Evolutionary conservation across 2,888 invertebrate species (phyloP).

Genomic region (Agonopterix alstromeriana): DNA sequence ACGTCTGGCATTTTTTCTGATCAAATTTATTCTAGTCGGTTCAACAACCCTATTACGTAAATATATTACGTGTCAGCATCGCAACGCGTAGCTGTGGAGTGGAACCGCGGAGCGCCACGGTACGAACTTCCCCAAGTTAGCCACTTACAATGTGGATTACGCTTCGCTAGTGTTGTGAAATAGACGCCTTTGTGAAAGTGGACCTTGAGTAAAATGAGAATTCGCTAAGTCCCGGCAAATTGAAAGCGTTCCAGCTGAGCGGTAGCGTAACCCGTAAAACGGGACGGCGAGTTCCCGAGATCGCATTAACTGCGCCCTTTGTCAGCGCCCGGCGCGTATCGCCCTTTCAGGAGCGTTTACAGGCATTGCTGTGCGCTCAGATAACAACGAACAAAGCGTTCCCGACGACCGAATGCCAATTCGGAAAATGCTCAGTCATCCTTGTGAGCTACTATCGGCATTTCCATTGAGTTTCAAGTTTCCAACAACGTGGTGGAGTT

Average conservation of each 20-base stretch:
- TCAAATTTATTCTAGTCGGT: constrained; percentile 9
- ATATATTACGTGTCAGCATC: constrained; percentile 10
- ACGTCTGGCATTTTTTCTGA: constrained; percentile 1
- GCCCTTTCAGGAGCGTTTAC: constrained; percentile 38
- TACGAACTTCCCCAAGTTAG: constrained; percentile 8
- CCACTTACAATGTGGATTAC: constrained; percentile 32
- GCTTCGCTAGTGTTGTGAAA: constrained; percentile 35
- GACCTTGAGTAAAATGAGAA: constrained; percentile 40
- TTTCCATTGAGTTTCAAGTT: constrained; percentile 20
- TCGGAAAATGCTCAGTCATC: constrained; percentile 46
- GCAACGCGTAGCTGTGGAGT: background rate
- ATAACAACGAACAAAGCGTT: constrained; percentile 48
- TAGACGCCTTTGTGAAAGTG: constrained; percentile 41
- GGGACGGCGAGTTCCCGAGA: constrained; percentile 18
- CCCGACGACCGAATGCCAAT: constrained; percentile 39
- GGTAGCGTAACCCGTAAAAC: constrained; percentile 27
- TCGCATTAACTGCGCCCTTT: constrained; percentile 46
- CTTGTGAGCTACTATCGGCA: constrained; percentile 32
- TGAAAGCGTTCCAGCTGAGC: constrained; percentile 47
- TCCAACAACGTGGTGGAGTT: background rate
- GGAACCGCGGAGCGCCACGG: background rate
- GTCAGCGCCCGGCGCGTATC: constrained; percentile 26
- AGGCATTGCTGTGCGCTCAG: constrained; percentile 49
- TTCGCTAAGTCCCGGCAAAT: constrained; percentile 49
- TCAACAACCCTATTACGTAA: constrained; percentile 21